These are phyloP conservation scores for Hypsibius dujardini DNA, from an alignment of 1,140 invertebrate species.

Conservation along the genomic window DNA sequence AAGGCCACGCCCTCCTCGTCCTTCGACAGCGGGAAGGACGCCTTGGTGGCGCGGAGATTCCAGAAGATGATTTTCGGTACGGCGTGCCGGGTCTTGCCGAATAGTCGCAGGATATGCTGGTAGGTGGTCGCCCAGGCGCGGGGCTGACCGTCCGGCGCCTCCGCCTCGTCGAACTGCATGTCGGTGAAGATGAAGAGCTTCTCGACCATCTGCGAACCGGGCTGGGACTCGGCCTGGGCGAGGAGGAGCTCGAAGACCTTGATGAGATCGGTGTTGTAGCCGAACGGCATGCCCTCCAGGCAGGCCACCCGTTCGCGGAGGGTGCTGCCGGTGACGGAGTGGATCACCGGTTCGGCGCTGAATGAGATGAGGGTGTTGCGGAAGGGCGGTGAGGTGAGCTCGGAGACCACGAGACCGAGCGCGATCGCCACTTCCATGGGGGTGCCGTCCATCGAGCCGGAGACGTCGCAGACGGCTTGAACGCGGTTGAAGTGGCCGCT, in stretches of 20 bases:
- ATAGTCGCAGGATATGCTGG: no score
- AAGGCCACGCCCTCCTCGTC: no score
- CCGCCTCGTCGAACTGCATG: no score
- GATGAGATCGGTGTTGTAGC: background rate
- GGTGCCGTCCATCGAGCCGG: background rate
- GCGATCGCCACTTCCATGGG: background rate
- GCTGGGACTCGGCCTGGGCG: background rate
- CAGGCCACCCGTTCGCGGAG: background rate
- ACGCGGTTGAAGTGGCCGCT: background rate
- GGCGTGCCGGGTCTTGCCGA: no score
- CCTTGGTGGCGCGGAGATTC: no score
- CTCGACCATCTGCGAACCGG: no score
- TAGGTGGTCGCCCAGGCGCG: no score
- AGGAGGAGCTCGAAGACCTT: slow-evolving; percentile 1
- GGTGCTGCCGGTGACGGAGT: background rate
- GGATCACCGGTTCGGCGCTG: background rate
- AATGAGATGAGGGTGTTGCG: background rate
- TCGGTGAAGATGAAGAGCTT: no score
- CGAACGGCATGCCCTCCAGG: background rate
- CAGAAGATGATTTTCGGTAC: no score
- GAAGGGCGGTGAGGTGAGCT: background rate
- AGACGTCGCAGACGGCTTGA: background rate
- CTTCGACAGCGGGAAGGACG: no score
- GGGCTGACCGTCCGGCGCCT: no score
- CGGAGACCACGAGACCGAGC: background rate